phyloP scores from a whole-genome alignment of 1,140 invertebrate genomes.

The Oryzaephilus surinamensis region DNA sequence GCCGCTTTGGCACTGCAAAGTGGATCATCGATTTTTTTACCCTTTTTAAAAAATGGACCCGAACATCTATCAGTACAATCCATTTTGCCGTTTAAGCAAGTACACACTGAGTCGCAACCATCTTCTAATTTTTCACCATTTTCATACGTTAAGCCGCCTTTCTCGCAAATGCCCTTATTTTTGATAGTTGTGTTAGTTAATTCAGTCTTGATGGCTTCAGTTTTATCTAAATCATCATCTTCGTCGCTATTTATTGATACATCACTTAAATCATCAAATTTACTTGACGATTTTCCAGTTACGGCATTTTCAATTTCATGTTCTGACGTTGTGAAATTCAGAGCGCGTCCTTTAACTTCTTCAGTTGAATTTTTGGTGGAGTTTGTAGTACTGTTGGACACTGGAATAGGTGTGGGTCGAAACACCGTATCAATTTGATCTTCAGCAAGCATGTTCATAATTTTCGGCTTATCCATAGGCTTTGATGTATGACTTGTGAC shows the following conservation, averaged over 20 bases:
- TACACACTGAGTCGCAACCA: constrained; percentile 61
- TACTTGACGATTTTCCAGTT: constrained; percentile 9
- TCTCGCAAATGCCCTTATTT: constrained; percentile 23
- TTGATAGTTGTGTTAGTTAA: not conserved
- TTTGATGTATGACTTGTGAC: constrained; percentile 4
- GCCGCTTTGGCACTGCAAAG: constrained; percentile 58
- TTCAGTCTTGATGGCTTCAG: constrained; percentile 22
- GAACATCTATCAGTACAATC: constrained; percentile 58
- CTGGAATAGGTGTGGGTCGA: constrained; percentile 9
- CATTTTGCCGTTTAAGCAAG: constrained; percentile 49
- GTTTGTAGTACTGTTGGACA: constrained; percentile 1
- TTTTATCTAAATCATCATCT: constrained; percentile 37
- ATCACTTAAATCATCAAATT: constrained; percentile 46
- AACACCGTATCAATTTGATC: constrained; percentile 7
- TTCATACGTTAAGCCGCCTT: constrained; percentile 32
- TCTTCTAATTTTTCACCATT: constrained; percentile 52
- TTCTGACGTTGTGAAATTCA: constrained; percentile 28
- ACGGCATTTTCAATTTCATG: constrained; percentile 14
- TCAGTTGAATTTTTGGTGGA: constrained; percentile 12
- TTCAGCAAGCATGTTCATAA: constrained; percentile 13
- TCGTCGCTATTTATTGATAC: constrained; percentile 57
- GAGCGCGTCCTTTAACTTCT: constrained; percentile 26
- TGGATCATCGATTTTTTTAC: constrained; percentile 52
- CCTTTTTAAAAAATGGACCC: constrained; percentile 49
- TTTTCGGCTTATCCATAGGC: not conserved